Conservation (phyloP, 2,797 vertebrate species). For the Danio tinwini region DNA sequence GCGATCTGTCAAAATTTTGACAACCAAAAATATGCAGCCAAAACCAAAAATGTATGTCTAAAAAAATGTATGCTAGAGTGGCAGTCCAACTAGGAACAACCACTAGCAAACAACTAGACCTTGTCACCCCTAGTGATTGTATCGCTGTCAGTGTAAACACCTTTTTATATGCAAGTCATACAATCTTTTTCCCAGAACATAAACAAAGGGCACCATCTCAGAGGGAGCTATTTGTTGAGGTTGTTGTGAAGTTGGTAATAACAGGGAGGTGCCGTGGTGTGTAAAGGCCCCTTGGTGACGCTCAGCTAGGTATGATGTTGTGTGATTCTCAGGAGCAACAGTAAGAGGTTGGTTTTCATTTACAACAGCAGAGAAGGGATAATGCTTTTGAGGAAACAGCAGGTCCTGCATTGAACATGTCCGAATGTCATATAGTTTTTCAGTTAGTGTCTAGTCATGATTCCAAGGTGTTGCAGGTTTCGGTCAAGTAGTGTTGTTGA, state of each 20-base stretch:
- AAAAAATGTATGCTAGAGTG: too few species aligned
- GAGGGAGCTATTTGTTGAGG: constrained; percentile 21
- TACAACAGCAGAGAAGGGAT: background rate
- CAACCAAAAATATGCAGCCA: too few species aligned
- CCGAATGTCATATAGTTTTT: background rate
- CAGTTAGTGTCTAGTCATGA: constrained; percentile 18
- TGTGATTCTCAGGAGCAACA: constrained; percentile 7
- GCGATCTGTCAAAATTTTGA: too few species aligned
- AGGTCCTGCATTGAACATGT: background rate
- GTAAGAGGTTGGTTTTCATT: background rate
- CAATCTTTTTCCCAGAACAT: constrained; percentile 22
- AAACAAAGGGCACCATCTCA: constrained; percentile 38
- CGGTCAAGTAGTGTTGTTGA: constrained; percentile 24
- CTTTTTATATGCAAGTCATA: background rate
- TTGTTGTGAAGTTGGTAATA: constrained; percentile 16
- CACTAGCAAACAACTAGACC: background rate
- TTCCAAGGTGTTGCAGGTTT: constrained; percentile 43
- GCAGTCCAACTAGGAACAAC: background rate
- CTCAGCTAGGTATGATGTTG: constrained; percentile 13
- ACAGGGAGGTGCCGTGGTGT: constrained; percentile 22
- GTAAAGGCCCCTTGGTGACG: constrained; percentile 17
- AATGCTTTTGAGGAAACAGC: background rate
- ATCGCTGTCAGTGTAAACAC: background rate
- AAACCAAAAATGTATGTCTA: too few species aligned
- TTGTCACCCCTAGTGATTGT: background rate